Evolutionary conservation across 2,797 vertebrate species (phyloP).

Genomic region (Staurois parvus): DNA sequence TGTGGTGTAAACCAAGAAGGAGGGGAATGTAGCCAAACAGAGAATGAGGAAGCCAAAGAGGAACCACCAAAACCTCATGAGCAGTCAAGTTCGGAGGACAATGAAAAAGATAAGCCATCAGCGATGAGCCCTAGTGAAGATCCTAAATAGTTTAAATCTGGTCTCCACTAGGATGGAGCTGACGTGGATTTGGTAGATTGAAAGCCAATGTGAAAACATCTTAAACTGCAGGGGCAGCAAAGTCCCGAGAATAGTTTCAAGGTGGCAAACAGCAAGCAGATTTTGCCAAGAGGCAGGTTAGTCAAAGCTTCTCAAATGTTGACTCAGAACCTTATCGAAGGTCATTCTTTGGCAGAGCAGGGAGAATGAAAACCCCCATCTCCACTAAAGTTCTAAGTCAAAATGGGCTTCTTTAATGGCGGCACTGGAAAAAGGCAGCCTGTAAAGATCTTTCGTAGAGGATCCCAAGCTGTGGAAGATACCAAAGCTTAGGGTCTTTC

Average conservation of each 20-base stretch:
- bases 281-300: not conserved
- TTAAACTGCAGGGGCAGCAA: not conserved
- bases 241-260: not conserved
- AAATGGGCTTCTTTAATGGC: not conserved
- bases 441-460: not conserved
- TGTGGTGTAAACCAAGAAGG: too few species aligned
- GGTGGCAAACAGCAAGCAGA: not conserved
- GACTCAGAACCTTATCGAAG: not conserved
- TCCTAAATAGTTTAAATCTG: not conserved
- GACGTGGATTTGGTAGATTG: not conserved
- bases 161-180: not conserved
- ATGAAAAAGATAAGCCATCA: not conserved
- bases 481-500: not conserved
- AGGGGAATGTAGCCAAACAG: not conserved
- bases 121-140: not conserved
- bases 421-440: not conserved
- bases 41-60: not conserved
- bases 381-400: not conserved
- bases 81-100: not conserved
- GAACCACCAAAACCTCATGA: not conserved
- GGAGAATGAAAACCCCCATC: not conserved
- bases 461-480: conserved; percentile 11
- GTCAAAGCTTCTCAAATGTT: not conserved
- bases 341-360: not conserved
- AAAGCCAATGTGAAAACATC: too few species aligned